phyloP scores from a whole-genome alignment of 2,113 vertebrate genomes.

The Bothrops jararaca region DNA sequence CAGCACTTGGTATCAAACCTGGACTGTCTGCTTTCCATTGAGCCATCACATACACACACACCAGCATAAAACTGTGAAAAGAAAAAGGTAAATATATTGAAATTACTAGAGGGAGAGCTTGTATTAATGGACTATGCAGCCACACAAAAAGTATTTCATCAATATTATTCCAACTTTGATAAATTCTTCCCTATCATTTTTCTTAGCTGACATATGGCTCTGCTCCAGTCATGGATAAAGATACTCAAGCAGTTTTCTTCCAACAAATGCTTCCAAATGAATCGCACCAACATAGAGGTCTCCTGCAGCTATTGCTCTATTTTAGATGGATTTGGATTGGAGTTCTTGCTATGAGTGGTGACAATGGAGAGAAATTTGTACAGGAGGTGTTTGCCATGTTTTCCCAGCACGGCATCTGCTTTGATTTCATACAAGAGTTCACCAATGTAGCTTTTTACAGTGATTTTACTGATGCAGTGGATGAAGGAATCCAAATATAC shows the following conservation, averaged over 20 bases:
- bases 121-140: too few relatives aligned
- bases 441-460: neutral
- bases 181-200: too few relatives aligned
- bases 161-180: too few relatives aligned
- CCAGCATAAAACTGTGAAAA: neutral
- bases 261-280: neutral
- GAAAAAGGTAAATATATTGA: neutral
- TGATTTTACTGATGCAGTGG: neutral
- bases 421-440: neutral
- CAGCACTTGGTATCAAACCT: neutral
- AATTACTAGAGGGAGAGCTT: neutral
- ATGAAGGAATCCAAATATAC: neutral
- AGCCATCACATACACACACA: neutral
- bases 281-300: neutral
- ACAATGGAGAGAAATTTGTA: neutral
- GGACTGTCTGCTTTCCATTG: too few relatives aligned
- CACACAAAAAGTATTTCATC: too few relatives aligned
- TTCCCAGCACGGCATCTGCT: neutral
- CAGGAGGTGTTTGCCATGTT: neutral
- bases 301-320: neutral
- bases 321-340: neutral
- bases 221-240: neutral
- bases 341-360: neutral
- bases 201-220: neutral
- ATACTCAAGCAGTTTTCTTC: neutral